Evolutionary conservation across 2,888 invertebrate genomes (phyloP), one percentile per base, ranked within the genome.

Genomic region (Polydrusus tereticollis): DNA sequence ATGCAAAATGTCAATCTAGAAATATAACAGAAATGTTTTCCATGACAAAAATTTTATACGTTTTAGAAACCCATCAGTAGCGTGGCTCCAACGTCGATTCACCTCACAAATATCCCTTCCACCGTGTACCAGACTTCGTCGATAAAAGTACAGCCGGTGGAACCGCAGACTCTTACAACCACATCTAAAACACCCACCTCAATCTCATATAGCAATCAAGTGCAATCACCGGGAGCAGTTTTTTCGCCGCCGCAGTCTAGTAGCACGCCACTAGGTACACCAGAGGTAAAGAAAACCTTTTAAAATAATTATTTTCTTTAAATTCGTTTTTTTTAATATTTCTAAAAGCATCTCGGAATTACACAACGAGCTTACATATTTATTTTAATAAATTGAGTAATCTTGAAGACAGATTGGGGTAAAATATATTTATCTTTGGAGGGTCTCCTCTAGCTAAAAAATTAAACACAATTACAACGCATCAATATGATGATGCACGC

Each of bases 81-180:
- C 86, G 94, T 94, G 75, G 94, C 94, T 77, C 94, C 95, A 75
- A 93, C 92, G 76, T 90, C 92, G 63, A 89, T 93, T 81, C 90
- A 90, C 85, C 90, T 89, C 78, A 87, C 88, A 77, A 90, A 89
- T 79, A 91, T 92, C 85, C 89, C 92, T 73, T 93, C 93, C 79
- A 92, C 92, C 82, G 91, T 93, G 78, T 93, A 93, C 86, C 93
- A 93, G 86, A 93, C 93, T 75, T 92, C 93, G 68, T 93, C 93
- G 80, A 93, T 92, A 80, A 93, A 93, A 87, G 92, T 93, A 74
- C 92, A 93, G 85, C 93, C 93, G 58, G 92, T 93, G 75, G 92
- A 93, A 86, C 93, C 93, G 58, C 93, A 93, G 85, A 92, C 91
- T 26, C 88, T 93, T 36, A 76, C 78, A 45, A 78, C 74, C 84